Percentiles rank a stretch among this genome's conserved stretches.
These are phyloP conservation scores for Cryptosula pallasiana DNA, from an alignment of 2,888 invertebrate genomes.

Conservation along the genomic window DNA sequence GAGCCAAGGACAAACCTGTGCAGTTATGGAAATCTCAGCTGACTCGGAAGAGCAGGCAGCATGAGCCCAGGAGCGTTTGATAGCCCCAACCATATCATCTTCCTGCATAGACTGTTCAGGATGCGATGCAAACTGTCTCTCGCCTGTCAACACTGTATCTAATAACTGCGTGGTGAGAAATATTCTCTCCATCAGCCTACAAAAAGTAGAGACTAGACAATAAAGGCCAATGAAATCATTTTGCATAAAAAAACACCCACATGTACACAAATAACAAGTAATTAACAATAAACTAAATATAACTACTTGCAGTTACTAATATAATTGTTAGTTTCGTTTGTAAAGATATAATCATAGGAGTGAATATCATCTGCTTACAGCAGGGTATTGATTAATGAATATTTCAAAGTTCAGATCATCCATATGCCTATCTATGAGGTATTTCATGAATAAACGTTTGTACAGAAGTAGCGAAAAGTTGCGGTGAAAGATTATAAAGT, in stretches of 20 bases:
- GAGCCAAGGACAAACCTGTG: background rate
- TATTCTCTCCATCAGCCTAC: slow-evolving; percentile 4
- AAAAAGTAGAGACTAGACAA: background rate
- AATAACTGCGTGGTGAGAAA: background rate
- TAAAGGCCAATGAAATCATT: background rate
- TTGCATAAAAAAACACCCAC: background rate
- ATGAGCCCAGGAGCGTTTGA: background rate
- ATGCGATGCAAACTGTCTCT: background rate
- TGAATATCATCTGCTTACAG: too few species aligned
- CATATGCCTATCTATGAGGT: too few species aligned
- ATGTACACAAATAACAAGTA: too few species aligned
- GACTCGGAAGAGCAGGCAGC: background rate
- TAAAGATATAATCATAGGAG: too few species aligned
- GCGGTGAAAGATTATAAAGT: too few species aligned
- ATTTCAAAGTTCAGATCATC: too few species aligned
- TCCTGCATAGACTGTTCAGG: background rate
- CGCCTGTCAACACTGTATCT: background rate
- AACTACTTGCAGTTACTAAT: too few species aligned
- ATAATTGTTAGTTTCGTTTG: too few species aligned
- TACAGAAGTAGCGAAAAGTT: too few species aligned
- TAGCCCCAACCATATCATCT: background rate
- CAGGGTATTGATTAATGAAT: too few species aligned
- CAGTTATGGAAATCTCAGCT: background rate
- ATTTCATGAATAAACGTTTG: too few species aligned
- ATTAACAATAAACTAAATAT: too few species aligned